phyloP scores from a whole-genome alignment of 2,888 invertebrate species.

The Endotricha flammealis region DNA sequence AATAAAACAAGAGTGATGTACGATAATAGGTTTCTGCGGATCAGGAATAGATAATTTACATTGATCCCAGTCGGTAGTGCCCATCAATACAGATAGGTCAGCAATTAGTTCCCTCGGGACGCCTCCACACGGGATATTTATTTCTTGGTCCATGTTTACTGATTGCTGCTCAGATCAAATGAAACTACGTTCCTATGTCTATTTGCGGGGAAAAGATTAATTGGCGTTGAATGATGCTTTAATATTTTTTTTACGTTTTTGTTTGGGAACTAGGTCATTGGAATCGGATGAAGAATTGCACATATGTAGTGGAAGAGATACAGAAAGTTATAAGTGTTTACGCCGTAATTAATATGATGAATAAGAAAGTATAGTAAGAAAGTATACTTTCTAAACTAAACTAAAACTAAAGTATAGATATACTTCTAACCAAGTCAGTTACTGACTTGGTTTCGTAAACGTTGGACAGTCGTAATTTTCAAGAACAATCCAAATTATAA shows the following conservation, averaged over 20 bases:
- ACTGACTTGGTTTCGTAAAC: too few species aligned
- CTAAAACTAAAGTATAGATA: too few species aligned
- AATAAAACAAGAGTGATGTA: conserved; percentile 43
- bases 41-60: conserved; percentile 61
- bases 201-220: conserved; percentile 32
- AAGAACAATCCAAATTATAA: too few species aligned
- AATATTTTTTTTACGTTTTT: background rate
- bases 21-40: conserved; percentile 54
- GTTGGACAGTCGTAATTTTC: too few species aligned
- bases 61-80: conserved; percentile 58
- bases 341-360: too few species aligned
- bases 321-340: too few species aligned
- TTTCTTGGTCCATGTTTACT: conserved; percentile 55
- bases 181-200: conserved; percentile 33
- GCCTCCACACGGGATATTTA: conserved; percentile 55
- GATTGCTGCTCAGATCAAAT: conserved; percentile 50
- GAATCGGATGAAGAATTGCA: too few species aligned
- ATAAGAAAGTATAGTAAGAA: too few species aligned
- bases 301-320: too few species aligned
- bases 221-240: conserved; percentile 9
- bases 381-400: too few species aligned
- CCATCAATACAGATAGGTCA: conserved; percentile 70
- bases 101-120: conserved; percentile 67
- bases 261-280: too few species aligned
- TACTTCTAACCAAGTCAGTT: too few species aligned